Evolutionary conservation across 2,113 vertebrate species (phyloP).

Genomic region (Oophaga pumilio): DNA sequence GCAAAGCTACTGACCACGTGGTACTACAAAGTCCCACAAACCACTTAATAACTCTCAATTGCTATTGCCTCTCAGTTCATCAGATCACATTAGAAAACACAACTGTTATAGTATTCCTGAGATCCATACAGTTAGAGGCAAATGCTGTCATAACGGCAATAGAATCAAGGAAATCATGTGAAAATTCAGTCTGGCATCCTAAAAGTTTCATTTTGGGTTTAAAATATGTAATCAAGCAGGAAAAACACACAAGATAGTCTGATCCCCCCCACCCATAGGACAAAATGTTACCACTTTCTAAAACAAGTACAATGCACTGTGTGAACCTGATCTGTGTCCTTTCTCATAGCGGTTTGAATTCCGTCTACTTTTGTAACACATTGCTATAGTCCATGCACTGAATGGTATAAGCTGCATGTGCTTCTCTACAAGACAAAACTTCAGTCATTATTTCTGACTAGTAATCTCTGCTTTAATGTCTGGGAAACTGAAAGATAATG

Average conservation of each 20-base stretch:
- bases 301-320: background rate
- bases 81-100: background rate
- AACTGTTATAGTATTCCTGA: background rate
- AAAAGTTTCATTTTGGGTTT: background rate
- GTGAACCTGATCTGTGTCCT: background rate
- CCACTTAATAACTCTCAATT: background rate
- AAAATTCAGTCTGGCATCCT: background rate
- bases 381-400: background rate
- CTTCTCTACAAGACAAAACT: background rate
- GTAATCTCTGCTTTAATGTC: conserved; percentile 32
- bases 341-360: background rate
- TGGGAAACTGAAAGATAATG: conserved; percentile 47
- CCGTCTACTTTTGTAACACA: background rate
- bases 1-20: background rate
- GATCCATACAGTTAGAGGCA: background rate
- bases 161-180: background rate
- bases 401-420: background rate
- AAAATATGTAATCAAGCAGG: background rate
- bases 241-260: background rate
- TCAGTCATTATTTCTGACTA: conserved; percentile 22
- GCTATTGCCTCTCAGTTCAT: background rate
- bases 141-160: background rate
- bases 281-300: background rate
- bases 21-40: background rate
- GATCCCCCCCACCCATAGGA: background rate